Evolutionary conservation across 2,888 invertebrate genomes (phyloP), one percentile per base, ranked within the genome.

Genomic region (Ophion ventricosus): DNA sequence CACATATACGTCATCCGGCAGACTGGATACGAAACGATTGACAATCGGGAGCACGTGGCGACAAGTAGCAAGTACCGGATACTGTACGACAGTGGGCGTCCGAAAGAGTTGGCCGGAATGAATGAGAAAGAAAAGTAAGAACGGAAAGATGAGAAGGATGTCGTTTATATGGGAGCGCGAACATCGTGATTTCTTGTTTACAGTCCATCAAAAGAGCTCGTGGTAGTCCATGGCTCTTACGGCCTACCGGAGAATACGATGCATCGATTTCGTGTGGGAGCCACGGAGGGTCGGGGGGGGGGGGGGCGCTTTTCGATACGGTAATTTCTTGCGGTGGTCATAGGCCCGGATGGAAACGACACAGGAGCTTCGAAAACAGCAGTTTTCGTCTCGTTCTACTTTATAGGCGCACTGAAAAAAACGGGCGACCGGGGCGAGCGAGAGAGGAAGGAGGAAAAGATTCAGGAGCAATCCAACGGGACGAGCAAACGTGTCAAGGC

Each of bases 101-200:
- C 57, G 73, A 66, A 69, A 66, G 14, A 20, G 80, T 23, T 64
- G 25, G 80, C 20, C 56, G 40, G 20, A 81, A 83, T 35, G 75
- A 66, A 76, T 23, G 35, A 56, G 70, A 74, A 70, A 69, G 43
- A 77, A 56, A 63, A 67, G 35, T 23, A 74, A 78, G 64, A 4
- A 49, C 35, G 54, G 72, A 35, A 76, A 59, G 73, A 80, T 69
- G 61, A 56, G 75, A 77, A 77, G 72, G n/a, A 57, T n/a, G 72
- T 64, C 63, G 57, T 77, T 64, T 74, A 59, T 77, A 74, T 43
- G 77, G 82, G 78, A 85, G 74, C 70, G 66, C 70, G 83, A 84
- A 84, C 83, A 82, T 76, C 70, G 73, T 84, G 84, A 86, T 86
- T 84, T 73, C 85, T 86, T 87, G 84, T 87, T 88, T 87, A 87